Conservation (phyloP, 2,888 invertebrate genomes). For the Pseudococcus longispinus region DNA sequence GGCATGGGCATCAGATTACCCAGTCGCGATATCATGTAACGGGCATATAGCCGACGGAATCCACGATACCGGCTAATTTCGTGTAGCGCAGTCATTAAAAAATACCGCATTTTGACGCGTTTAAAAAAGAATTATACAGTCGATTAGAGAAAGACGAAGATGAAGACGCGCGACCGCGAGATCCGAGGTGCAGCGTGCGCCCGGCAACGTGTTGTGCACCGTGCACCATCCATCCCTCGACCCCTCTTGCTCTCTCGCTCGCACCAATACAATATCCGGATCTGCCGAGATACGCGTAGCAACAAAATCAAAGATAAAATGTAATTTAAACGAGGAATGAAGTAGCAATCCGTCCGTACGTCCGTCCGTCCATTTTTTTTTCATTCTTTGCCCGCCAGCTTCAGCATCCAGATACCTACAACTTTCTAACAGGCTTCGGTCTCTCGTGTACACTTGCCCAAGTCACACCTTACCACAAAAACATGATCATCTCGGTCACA, state of each 20-base stretch:
- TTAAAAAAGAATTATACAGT: conserved; percentile 36
- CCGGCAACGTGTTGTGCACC: not conserved
- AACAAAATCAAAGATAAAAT: conserved; percentile 32
- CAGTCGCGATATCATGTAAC: not conserved
- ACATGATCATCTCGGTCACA: conserved; percentile 50
- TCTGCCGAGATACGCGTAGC: not conserved
- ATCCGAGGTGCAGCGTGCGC: not conserved
- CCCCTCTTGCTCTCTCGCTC: too few species aligned
- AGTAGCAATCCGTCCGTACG: conserved; percentile 35
- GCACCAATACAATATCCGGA: not conserved
- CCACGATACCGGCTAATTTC: not conserved
- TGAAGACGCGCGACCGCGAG: not conserved
- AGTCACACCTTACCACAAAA: conserved; percentile 55
- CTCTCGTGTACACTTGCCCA: conserved; percentile 22
- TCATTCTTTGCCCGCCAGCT: conserved; percentile 12
- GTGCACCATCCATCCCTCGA: not conserved
- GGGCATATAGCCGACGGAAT: conserved; percentile 15
- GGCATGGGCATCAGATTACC: not conserved
- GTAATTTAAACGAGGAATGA: conserved; percentile 42
- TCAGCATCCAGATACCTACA: conserved; percentile 22
- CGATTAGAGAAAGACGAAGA: not conserved
- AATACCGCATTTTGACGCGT: conserved; percentile 23
- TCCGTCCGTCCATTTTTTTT: too few species aligned
- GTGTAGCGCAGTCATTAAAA: not conserved
- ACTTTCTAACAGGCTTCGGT: conserved; percentile 53